Evolutionary conservation across 1,140 invertebrate genomes (phyloP).

Genomic region (Yoshiicerus persimilis): DNA sequence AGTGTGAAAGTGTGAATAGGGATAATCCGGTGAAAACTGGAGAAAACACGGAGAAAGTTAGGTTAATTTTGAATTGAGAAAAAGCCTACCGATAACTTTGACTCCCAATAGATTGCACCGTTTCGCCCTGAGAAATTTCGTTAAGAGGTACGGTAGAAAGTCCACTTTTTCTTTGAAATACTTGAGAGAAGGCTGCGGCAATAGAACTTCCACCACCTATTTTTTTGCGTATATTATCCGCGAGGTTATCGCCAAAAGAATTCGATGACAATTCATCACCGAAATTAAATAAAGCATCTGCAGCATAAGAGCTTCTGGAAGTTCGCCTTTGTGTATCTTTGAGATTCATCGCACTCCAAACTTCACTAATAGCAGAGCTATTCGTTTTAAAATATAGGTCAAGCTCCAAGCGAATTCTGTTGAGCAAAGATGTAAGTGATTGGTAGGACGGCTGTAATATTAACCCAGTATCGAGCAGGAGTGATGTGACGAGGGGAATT

Average conservation of each 20-base stretch:
- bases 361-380: background rate
- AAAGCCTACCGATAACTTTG: background rate
- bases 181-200: background rate
- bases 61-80: background rate
- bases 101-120: background rate
- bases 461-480: slow-evolving; percentile 39
- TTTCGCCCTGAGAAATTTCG: background rate
- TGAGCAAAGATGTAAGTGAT: slow-evolving; percentile 40
- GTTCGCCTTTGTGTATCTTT: background rate
- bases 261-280: background rate
- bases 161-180: background rate
- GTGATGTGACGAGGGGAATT: slow-evolving; percentile 38
- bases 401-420: slow-evolving; percentile 38
- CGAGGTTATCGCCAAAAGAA: slow-evolving; percentile 26
- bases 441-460: slow-evolving; percentile 45
- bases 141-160: background rate
- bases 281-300: background rate
- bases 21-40: background rate
- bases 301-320: background rate
- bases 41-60: background rate
- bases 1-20: background rate
- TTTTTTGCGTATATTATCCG: slow-evolving; percentile 14
- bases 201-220: background rate
- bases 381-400: slow-evolving; percentile 17
- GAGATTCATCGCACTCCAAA: slow-evolving; percentile 24